Conservation (phyloP, 2,888 invertebrate species). For the Acanthoscelides obtectus region DNA sequence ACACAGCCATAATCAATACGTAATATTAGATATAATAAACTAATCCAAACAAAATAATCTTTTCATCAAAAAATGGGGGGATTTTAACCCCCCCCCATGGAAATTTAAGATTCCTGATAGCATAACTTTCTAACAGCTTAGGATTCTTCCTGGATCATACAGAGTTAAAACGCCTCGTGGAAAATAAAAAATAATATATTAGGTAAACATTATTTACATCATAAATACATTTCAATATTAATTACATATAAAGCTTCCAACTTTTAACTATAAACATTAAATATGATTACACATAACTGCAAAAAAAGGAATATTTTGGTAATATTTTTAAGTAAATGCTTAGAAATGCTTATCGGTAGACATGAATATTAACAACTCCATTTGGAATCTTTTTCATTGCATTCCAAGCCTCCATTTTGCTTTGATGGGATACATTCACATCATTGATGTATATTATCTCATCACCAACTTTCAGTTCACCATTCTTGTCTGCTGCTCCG, state of each 20-base stretch:
- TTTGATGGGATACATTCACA: slow-evolving; percentile 73
- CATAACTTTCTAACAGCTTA: too few relatives aligned
- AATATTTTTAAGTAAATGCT: slow-evolving; percentile 16
- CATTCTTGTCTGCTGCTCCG: slow-evolving; percentile 84
- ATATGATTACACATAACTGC: slow-evolving; percentile 19
- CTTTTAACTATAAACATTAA: slow-evolving; percentile 32
- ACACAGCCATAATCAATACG: too few relatives aligned
- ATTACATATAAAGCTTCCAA: slow-evolving; percentile 31
- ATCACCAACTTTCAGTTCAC: slow-evolving; percentile 78
- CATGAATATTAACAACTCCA: slow-evolving; percentile 54
- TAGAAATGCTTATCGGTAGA: slow-evolving; percentile 26
- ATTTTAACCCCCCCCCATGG: too few relatives aligned
- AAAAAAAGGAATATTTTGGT: slow-evolving; percentile 22
- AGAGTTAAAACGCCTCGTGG: background rate
- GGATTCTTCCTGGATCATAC: too few relatives aligned
- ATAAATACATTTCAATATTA: slow-evolving; percentile 33
- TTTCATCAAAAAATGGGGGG: too few relatives aligned
- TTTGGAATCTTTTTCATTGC: slow-evolving; percentile 85
- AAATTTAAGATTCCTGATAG: too few relatives aligned
- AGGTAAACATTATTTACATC: slow-evolving; percentile 15
- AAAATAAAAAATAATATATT: slow-evolving; percentile 2
- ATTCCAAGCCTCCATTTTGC: slow-evolving; percentile 94
- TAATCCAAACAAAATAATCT: too few relatives aligned
- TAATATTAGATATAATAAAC: too few relatives aligned
- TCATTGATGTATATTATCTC: slow-evolving; percentile 82